phyloP scores from a whole-genome alignment of 2,113 vertebrate genomes.

The Coptodon bakossiorum region DNA sequence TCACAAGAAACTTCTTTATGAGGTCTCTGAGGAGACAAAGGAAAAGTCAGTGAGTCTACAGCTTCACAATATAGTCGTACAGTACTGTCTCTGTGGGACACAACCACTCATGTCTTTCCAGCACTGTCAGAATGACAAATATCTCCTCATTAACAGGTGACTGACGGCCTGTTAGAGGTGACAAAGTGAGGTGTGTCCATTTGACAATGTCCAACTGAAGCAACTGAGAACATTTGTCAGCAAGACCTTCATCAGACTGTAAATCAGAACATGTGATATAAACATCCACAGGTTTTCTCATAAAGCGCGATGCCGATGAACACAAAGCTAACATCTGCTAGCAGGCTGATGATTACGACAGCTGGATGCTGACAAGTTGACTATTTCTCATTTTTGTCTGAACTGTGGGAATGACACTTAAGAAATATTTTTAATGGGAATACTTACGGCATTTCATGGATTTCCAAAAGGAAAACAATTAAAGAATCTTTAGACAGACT shows the following conservation, averaged over 20 bases:
- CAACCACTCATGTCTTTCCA: background rate
- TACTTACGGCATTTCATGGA: background rate
- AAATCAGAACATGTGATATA: background rate
- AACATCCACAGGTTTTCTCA: background rate
- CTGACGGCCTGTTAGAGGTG: background rate
- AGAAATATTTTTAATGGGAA: background rate
- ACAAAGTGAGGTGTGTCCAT: background rate
- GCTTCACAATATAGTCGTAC: background rate
- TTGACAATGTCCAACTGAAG: constrained; percentile 5
- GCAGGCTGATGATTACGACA: background rate
- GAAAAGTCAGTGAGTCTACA: background rate
- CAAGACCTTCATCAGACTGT: background rate
- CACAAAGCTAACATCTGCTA: background rate
- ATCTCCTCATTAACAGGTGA: background rate
- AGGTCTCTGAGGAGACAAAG: constrained; percentile 78
- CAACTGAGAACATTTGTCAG: background rate
- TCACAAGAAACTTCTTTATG: constrained; percentile 92
- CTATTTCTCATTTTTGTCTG: background rate
- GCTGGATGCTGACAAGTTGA: background rate
- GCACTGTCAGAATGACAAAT: constrained; percentile 1
- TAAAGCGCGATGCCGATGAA: background rate
- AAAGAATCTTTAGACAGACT: background rate
- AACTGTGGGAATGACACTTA: background rate
- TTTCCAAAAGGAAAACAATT: background rate
- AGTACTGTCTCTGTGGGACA: background rate